Evolutionary conservation across 2,888 invertebrate species (phyloP), one percentile per base, ranked within the genome.

Genomic region (Tetanocera ferruginea): DNA sequence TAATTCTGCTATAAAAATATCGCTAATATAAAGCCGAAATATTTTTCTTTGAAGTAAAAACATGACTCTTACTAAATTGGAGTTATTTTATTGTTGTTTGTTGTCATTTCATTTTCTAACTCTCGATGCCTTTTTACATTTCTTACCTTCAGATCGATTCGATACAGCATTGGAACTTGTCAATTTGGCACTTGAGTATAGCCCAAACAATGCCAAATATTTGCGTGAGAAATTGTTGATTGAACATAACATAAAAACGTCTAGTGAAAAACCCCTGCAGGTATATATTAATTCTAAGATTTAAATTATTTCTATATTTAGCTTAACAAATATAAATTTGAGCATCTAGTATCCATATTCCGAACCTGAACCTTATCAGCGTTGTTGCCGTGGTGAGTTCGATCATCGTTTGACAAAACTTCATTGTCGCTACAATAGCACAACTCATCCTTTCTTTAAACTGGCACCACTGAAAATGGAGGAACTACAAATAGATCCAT

Each of bases 401-500:
- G 57, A 80, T 0, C 57, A 77, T 6, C 43, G 60, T 31, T 71
- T 64, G 0, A 77, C 83, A 0, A 81, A 76, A 2, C 82, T 88
- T 9, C 76, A 84, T 66, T 88, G 88, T 52, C 11, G 83, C 31
- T 88, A 88, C 77, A 88, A 88, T 19, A 83, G 79, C 19, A 88
- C 85, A 3, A 85, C 83, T 0, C 80, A 83, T 0, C 76, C 85
- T 0, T 88, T 88, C 17, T 80, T 87, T 1, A 82, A 79, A 5
- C 55, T 88, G 37, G 89, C 88, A 0, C 89, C 89, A 0, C 52
- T 88, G 0, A 88, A 89, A 82, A 86, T 86, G 86, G 88, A 88
- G 72, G 25, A 86, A 5, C 49, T 88, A 5, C 78, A 78, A 0
- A 74, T 87, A 8, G 84, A 88, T 28, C 88, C 88, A 0, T 88